Evolutionary conservation across 2,797 vertebrate species (phyloP).

Genomic region (Muscicapa striata): DNA sequence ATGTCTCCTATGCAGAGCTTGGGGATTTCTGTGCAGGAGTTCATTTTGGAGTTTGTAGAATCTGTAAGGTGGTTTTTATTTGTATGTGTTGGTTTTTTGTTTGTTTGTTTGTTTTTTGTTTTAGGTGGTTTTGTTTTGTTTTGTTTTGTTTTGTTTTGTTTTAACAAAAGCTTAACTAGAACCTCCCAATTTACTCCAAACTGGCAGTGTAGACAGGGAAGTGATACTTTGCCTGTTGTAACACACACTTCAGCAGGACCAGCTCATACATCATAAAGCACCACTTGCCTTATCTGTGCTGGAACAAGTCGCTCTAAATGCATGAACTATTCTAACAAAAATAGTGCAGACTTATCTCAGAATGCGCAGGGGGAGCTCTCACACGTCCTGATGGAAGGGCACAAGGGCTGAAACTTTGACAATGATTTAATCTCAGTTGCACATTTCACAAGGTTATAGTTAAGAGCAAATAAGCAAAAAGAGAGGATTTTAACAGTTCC

Average conservation of each 20-base stretch:
- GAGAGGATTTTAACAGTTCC: constrained; percentile 26
- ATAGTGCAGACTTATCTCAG: constrained; percentile 65
- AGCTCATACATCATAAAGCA: constrained; percentile 29
- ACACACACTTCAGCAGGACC: constrained; percentile 33
- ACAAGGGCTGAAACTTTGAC: constrained; percentile 42
- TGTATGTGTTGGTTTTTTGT: too few species aligned
- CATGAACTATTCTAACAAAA: constrained; percentile 54
- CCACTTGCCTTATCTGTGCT: constrained; percentile 53
- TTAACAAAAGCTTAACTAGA: not conserved
- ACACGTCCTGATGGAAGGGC: constrained; percentile 28
- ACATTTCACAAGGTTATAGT: constrained; percentile 47
- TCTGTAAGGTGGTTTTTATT: not conserved
- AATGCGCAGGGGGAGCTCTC: constrained; percentile 29
- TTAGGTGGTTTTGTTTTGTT: too few species aligned
- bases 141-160: not conserved
- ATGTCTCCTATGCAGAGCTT: not conserved
- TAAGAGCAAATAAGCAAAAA: constrained; percentile 46
- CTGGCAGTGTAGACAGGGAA: not conserved
- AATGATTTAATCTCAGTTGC: constrained; percentile 43
- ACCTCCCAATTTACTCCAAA: constrained; percentile 2
- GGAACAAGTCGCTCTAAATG: constrained; percentile 49
- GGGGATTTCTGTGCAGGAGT: not conserved
- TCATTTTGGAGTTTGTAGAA: not conserved
- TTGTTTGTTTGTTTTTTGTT: not conserved
- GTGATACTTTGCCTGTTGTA: constrained; percentile 30